Conservation (phyloP, 2,797 vertebrate genomes). For the Phylloscopus collybita region DNA sequence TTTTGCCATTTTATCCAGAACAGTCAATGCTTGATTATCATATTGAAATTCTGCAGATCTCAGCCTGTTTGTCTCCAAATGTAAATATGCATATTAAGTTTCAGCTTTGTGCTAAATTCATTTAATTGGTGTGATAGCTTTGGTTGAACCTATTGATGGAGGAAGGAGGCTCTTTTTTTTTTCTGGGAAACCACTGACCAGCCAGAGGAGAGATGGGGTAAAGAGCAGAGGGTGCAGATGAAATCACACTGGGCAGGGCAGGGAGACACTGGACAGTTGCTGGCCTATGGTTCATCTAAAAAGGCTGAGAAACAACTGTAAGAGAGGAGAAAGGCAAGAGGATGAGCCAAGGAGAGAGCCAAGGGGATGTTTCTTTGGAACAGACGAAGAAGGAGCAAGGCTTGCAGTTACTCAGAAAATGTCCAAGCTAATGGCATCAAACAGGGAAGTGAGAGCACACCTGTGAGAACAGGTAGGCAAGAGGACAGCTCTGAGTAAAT, state of each 20-base stretch:
- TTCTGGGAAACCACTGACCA: not conserved
- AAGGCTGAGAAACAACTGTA: not conserved
- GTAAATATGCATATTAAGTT: not conserved
- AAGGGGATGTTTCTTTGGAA: not conserved
- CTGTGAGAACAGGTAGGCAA: not conserved
- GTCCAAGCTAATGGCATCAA: rapidly evolving
- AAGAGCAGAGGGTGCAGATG: rapidly evolving
- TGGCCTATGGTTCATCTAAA: not conserved
- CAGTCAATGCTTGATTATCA: not conserved
- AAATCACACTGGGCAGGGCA: not conserved
- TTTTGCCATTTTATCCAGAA: not conserved
- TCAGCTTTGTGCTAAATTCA: not conserved
- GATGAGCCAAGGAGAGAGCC: not conserved
- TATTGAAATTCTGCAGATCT: not conserved
- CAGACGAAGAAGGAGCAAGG: not conserved
- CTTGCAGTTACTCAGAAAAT: not conserved
- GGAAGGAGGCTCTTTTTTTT: not conserved
- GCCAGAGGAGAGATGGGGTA: not conserved
- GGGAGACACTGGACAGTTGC: not conserved
- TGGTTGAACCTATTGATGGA: not conserved
- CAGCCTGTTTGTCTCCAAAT: not conserved
- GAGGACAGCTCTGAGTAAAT: not conserved
- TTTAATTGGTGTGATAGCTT: not conserved
- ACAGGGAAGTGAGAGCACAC: not conserved
- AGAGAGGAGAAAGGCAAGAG: not conserved